phyloP scores from a whole-genome alignment of 1,140 invertebrate genomes.

The Drosophila arizonae region DNA sequence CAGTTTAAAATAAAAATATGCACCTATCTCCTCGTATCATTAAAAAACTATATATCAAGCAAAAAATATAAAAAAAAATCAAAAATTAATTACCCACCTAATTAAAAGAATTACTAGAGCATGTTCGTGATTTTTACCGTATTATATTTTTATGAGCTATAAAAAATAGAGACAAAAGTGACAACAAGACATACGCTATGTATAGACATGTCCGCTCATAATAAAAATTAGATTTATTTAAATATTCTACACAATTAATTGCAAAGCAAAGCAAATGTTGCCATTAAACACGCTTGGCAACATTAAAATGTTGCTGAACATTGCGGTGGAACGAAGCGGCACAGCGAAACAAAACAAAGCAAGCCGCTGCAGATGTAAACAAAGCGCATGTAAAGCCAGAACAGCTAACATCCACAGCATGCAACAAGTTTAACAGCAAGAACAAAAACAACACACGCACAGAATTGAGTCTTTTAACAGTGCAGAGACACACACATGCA shows the following conservation, averaged over 20 bases:
- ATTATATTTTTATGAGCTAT: slow-evolving; percentile 12
- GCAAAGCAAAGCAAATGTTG: slow-evolving; percentile 5
- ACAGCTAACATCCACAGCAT: slow-evolving; percentile 53
- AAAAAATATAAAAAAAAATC: slow-evolving; percentile 24
- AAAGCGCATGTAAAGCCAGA: slow-evolving; percentile 2
- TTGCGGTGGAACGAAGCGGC: slow-evolving; percentile 14
- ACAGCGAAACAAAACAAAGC: slow-evolving; percentile 37
- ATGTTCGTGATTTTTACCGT: slow-evolving; percentile 21
- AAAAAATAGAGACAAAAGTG: slow-evolving; percentile 23
- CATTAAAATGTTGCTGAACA: slow-evolving; percentile 33
- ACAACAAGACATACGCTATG: slow-evolving; percentile 2
- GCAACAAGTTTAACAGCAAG: slow-evolving; percentile 62
- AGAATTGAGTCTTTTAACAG: background rate
- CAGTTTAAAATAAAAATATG: no score
- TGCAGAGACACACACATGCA: background rate
- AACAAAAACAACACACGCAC: background rate
- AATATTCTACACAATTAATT: slow-evolving; percentile 1
- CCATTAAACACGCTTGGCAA: background rate
- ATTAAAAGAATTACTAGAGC: slow-evolving; percentile 37
- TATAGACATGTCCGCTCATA: slow-evolving; percentile 7
- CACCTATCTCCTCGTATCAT: background rate
- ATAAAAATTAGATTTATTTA: slow-evolving; percentile 6
- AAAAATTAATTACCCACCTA: slow-evolving; percentile 11
- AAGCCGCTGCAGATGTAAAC: slow-evolving; percentile 33
- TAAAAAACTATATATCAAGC: background rate